These are phyloP conservation scores for Picathartes gymnocephalus DNA, from an alignment of 2,113 vertebrate species.

Conservation along the genomic window DNA sequence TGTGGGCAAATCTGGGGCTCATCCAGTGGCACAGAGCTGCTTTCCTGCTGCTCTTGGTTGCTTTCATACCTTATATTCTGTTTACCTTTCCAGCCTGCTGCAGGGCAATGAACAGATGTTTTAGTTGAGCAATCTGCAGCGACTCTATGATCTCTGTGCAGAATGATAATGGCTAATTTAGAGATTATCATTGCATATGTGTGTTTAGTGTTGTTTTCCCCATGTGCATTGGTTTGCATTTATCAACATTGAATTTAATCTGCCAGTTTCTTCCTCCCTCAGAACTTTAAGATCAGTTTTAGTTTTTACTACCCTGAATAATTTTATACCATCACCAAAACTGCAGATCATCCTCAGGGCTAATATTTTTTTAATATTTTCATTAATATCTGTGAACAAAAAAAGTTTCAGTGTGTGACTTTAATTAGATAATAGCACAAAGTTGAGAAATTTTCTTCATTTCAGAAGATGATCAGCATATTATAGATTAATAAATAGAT, in stretches of 20 bases:
- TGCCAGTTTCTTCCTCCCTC: slow-evolving; percentile 33
- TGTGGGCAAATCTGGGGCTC: background rate
- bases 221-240: slow-evolving; percentile 41
- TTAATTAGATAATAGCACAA: background rate
- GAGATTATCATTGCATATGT: slow-evolving; percentile 45
- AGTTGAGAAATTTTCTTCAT: background rate
- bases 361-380: slow-evolving; percentile 53
- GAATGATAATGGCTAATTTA: slow-evolving; percentile 62
- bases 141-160: slow-evolving; percentile 39
- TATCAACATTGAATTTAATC: slow-evolving; percentile 54
- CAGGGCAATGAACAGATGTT: slow-evolving; percentile 49
- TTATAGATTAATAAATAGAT: background rate
- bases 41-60: background rate
- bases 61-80: background rate
- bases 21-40: background rate
- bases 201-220: slow-evolving; percentile 59
- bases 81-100: slow-evolving; percentile 42
- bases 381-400: slow-evolving; percentile 18
- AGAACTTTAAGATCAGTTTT: slow-evolving; percentile 27
- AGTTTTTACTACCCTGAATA: slow-evolving; percentile 14
- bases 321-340: slow-evolving; percentile 26
- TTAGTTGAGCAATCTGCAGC: slow-evolving; percentile 36
- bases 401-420: background rate
- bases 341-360: background rate
- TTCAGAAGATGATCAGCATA: background rate